Conservation (phyloP, 2,113 vertebrate species). For the Pycnonotus jocosus region DNA sequence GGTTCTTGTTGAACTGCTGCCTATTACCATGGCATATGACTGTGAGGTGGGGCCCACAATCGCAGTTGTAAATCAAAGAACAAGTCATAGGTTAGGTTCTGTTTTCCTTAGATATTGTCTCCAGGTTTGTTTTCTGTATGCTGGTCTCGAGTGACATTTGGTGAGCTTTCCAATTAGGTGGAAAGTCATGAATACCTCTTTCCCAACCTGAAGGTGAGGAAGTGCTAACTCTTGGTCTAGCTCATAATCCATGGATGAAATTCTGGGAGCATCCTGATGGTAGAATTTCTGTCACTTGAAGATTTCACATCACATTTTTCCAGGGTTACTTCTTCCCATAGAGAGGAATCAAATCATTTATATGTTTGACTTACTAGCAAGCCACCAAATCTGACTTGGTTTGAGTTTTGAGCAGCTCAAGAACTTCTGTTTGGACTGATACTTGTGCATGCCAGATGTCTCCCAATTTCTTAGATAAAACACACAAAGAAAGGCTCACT, state of each 20-base stretch:
- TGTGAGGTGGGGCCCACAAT: conserved; percentile 50
- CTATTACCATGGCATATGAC: conserved; percentile 30
- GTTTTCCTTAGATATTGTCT: conserved; percentile 60
- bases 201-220: background rate
- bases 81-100: conserved; percentile 55
- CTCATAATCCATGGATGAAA: background rate
- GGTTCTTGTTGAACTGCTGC: conserved; percentile 18
- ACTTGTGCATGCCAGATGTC: background rate
- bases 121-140: conserved; percentile 23
- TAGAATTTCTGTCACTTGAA: background rate
- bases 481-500: background rate
- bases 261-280: background rate
- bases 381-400: background rate
- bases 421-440: background rate
- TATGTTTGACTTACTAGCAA: background rate
- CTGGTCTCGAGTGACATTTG: background rate
- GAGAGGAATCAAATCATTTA: background rate
- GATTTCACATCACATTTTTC: background rate
- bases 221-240: background rate
- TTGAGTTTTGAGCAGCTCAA: background rate
- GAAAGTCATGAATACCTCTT: background rate
- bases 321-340: background rate
- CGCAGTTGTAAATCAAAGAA: conserved; percentile 54
- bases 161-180: background rate
- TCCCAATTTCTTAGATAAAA: background rate